These are phyloP conservation scores for Micromesistius poutassou DNA, from an alignment of 2,797 vertebrate genomes.

Conservation along the genomic window DNA sequence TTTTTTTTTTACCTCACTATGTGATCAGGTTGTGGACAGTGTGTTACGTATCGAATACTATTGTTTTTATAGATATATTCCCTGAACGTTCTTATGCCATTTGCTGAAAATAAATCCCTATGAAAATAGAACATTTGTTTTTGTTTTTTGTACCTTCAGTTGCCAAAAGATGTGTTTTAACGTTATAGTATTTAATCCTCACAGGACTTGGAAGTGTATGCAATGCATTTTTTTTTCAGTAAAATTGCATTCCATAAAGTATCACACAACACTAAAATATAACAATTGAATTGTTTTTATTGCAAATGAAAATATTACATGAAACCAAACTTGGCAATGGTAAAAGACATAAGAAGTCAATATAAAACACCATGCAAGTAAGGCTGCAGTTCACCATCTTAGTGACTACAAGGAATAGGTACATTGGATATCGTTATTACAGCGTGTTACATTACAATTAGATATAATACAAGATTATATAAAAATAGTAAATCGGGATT, in stretches of 20 bases:
- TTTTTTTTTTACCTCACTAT: conserved; percentile 68
- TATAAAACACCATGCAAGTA: conserved; percentile 68
- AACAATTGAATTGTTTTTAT: conserved; percentile 55
- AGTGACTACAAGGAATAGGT: conserved; percentile 52
- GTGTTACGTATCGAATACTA: conserved; percentile 49
- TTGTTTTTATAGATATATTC: conserved; percentile 39
- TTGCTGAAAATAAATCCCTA: conserved; percentile 50
- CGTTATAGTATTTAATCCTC: background rate
- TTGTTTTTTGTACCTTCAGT: background rate
- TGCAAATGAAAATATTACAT: conserved; percentile 64
- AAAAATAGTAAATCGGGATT: conserved; percentile 65
- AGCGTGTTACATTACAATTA: conserved; percentile 55
- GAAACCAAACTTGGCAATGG: conserved; percentile 56
- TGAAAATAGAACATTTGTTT: conserved; percentile 35
- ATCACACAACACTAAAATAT: conserved; percentile 18
- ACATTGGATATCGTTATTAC: conserved; percentile 26
- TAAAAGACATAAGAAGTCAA: conserved; percentile 51
- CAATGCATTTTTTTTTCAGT: background rate
- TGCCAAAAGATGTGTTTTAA: background rate
- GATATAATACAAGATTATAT: conserved; percentile 61
- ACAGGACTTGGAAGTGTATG: background rate
- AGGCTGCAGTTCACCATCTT: conserved; percentile 46
- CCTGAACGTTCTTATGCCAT: conserved; percentile 33
- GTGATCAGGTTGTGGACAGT: conserved; percentile 57
- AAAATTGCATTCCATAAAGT: conserved; percentile 20